Percentiles rank a stretch among this genome's conserved stretches.
These are phyloP conservation scores for Gobius niger DNA, from an alignment of 2,113 vertebrate species.

Conservation along the genomic window DNA sequence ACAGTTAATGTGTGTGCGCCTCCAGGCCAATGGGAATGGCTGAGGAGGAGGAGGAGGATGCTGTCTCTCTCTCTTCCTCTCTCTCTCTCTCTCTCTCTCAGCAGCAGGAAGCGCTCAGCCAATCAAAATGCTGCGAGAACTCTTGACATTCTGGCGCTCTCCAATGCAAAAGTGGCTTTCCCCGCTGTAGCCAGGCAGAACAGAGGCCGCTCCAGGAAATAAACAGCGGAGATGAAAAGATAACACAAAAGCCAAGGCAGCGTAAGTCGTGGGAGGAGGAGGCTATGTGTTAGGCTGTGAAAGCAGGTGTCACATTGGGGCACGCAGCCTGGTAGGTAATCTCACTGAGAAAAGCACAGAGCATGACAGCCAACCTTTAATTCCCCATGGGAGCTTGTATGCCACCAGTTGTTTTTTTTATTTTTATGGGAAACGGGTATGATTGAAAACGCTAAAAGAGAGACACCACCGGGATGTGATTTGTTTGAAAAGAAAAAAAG, in stretches of 20 bases:
- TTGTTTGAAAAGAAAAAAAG: conserved; percentile 4
- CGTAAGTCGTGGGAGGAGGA: conserved; percentile 23
- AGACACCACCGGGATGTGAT: conserved; percentile 24
- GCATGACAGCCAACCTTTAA: conserved; percentile 62
- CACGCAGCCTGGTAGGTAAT: conserved; percentile 60
- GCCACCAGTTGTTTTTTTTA: conserved; percentile 9
- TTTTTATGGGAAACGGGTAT: conserved; percentile 30
- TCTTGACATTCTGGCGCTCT: conserved; percentile 52
- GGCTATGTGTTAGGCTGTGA: conserved; percentile 39
- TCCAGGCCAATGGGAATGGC: too few species aligned
- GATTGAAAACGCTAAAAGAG: conserved; percentile 29
- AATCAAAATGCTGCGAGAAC: conserved; percentile 54
- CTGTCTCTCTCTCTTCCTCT: too few species aligned
- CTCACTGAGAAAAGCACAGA: conserved; percentile 55
- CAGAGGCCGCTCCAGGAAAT: conserved; percentile 22
- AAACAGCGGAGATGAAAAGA: conserved; percentile 33
- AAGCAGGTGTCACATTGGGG: conserved; percentile 58
- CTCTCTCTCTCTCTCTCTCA: neutral
- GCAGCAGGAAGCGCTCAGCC: conserved; percentile 35
- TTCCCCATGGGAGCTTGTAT: conserved; percentile 57
- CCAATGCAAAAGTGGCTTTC: conserved; percentile 53
- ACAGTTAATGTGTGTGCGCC: conserved; percentile 35
- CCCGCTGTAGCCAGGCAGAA: conserved; percentile 68
- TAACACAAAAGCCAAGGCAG: conserved; percentile 1
- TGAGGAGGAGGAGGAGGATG: too few species aligned